Evolutionary conservation across 2,797 vertebrate genomes (phyloP).

Genomic region (Clarias fuscus): DNA sequence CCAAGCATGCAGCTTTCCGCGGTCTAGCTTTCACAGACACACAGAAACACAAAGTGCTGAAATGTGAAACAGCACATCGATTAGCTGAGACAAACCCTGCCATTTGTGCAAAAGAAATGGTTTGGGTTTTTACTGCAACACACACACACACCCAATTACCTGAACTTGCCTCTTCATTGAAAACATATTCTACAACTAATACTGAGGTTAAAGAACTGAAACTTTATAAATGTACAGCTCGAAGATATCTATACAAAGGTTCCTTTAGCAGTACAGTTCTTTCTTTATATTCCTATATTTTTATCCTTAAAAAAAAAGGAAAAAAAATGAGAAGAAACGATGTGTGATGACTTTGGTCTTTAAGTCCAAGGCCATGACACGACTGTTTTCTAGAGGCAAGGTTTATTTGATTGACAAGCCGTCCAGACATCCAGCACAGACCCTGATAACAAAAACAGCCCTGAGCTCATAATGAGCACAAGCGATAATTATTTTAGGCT

Average conservation of each 20-base stretch:
- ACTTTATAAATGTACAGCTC: background rate
- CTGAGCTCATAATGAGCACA: background rate
- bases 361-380: background rate
- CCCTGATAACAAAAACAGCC: background rate
- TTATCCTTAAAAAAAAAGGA: background rate
- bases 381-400: background rate
- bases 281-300: too few species aligned
- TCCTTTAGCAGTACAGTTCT: background rate
- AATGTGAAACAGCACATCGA: constrained; percentile 8
- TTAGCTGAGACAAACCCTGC: background rate
- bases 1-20: background rate
- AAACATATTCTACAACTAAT: background rate
- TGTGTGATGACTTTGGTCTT: background rate
- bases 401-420: constrained; percentile 10
- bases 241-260: background rate
- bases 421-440: background rate
- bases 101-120: background rate
- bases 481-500: background rate
- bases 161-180: background rate
- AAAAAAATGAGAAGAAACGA: background rate
- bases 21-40: background rate
- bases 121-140: background rate
- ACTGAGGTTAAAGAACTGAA: background rate
- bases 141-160: background rate
- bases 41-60: constrained; percentile 10